These are phyloP conservation scores for Ophion ventricosus DNA, from an alignment of 2,888 invertebrate genomes.

Conservation along the genomic window DNA sequence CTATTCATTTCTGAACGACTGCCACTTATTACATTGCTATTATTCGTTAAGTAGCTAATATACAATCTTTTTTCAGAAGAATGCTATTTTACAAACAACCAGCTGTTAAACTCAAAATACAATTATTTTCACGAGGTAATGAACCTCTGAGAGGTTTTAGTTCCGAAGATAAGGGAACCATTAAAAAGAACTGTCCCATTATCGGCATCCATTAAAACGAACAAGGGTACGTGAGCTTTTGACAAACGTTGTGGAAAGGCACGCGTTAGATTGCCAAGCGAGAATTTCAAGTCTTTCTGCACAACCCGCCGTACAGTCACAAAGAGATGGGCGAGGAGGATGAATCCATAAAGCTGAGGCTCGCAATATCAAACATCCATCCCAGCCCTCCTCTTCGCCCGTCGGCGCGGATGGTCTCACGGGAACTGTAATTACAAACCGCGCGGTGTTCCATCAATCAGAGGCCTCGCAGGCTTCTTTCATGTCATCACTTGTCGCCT, in stretches of 20 bases:
- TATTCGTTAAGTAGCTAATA: background rate
- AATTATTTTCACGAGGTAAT: background rate
- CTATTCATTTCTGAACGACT: background rate
- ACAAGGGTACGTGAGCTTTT: background rate
- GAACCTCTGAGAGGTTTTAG: background rate
- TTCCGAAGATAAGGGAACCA: background rate
- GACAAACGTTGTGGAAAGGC: slow-evolving; percentile 37
- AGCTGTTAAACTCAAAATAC: background rate
- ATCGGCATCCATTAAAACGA: background rate
- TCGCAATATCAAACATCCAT: slow-evolving; percentile 61
- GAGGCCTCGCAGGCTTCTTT: slow-evolving; percentile 1
- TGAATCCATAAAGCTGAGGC: slow-evolving; percentile 58
- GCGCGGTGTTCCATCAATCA: slow-evolving; percentile 65
- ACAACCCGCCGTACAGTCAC: background rate
- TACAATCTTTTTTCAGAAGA: background rate
- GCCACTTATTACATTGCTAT: background rate
- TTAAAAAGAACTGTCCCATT: background rate
- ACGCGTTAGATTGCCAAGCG: slow-evolving; percentile 65
- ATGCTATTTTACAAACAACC: background rate
- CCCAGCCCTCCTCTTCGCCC: slow-evolving; percentile 34
- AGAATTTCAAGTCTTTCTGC: slow-evolving; percentile 38
- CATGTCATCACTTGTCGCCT: background rate
- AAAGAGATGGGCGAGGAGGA: slow-evolving; percentile 43
- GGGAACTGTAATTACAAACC: slow-evolving; percentile 64
- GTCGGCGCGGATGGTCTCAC: background rate